These are phyloP conservation scores for Nymphalis urticae DNA, from an alignment of 2,888 invertebrate genomes.

Conservation along the genomic window DNA sequence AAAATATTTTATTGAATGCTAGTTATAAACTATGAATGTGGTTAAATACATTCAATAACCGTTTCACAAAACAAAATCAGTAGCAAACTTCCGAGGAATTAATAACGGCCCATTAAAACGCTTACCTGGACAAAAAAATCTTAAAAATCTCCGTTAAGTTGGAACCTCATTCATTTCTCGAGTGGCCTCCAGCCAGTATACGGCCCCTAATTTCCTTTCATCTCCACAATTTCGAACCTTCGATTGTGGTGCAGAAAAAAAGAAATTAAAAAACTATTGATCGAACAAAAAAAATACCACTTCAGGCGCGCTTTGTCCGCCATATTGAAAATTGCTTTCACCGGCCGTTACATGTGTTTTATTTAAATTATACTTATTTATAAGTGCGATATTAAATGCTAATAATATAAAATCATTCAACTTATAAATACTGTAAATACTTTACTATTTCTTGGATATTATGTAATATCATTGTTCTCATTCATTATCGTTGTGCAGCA, in stretches of 20 bases:
- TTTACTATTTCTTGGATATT: background rate
- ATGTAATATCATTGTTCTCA: background rate
- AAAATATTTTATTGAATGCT: background rate
- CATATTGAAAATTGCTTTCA: conserved; percentile 76
- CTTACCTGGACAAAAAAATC: conserved; percentile 68
- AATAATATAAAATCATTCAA: background rate
- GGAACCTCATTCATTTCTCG: conserved; percentile 67
- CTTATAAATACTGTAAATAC: background rate
- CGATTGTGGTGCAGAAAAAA: conserved; percentile 70
- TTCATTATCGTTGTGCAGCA: background rate
- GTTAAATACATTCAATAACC: conserved; percentile 8
- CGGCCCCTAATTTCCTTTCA: conserved; percentile 75
- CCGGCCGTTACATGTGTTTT: conserved; percentile 48
- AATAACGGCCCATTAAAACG: conserved; percentile 69
- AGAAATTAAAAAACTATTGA: conserved; percentile 75
- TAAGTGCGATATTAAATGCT: background rate
- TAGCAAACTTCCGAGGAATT: conserved; percentile 57
- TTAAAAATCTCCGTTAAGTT: conserved; percentile 73
- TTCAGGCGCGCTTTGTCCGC: conserved; percentile 74
- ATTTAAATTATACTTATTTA: conserved; percentile 11
- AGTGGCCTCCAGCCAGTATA: conserved; percentile 66
- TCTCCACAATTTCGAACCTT: conserved; percentile 69
- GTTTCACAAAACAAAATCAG: conserved; percentile 40
- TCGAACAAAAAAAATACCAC: conserved; percentile 72
- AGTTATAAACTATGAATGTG: conserved; percentile 4